phyloP scores from a whole-genome alignment of 2,888 invertebrate species.

The Antheraea yamamai region DNA sequence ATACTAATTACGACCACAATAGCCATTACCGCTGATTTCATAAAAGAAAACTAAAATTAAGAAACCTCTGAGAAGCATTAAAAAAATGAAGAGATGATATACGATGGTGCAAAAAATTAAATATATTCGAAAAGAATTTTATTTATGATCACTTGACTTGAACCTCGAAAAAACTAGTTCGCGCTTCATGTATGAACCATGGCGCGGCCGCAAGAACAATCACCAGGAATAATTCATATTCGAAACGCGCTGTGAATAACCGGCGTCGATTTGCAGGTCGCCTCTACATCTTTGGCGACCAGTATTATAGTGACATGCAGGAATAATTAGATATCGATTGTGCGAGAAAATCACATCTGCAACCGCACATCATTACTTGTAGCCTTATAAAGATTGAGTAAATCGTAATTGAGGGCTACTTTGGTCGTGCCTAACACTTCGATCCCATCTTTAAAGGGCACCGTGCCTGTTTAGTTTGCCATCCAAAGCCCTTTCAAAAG shows the following conservation, averaged over 20 bases:
- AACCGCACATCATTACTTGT: conserved; percentile 69
- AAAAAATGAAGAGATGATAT: neutral
- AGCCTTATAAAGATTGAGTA: conserved; percentile 75
- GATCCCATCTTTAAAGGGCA: conserved; percentile 58
- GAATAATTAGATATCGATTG: conserved; percentile 81
- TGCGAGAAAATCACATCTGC: conserved; percentile 67
- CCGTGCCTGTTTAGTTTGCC: conserved; percentile 69
- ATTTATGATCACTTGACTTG: conserved; percentile 61
- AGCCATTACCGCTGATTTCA: conserved; percentile 58
- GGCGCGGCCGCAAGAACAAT: conserved; percentile 78
- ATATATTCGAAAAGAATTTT: conserved; percentile 63
- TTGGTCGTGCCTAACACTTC: conserved; percentile 71
- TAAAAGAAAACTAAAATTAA: conserved; percentile 64
- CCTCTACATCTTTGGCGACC: conserved; percentile 67
- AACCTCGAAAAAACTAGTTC: conserved; percentile 75
- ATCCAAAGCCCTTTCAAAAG: conserved; percentile 70
- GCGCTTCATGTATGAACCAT: conserved; percentile 82
- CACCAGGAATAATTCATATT: conserved; percentile 81
- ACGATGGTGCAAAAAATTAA: conserved; percentile 24
- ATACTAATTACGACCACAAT: conserved; percentile 53
- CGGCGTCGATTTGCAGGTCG: conserved; percentile 70
- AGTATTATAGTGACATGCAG: conserved; percentile 76
- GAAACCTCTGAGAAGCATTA: neutral
- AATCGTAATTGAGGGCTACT: conserved; percentile 73
- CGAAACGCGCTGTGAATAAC: conserved; percentile 78